Evolutionary conservation across 2,113 vertebrate species (phyloP).

Genomic region (Eptesicus fuscus): DNA sequence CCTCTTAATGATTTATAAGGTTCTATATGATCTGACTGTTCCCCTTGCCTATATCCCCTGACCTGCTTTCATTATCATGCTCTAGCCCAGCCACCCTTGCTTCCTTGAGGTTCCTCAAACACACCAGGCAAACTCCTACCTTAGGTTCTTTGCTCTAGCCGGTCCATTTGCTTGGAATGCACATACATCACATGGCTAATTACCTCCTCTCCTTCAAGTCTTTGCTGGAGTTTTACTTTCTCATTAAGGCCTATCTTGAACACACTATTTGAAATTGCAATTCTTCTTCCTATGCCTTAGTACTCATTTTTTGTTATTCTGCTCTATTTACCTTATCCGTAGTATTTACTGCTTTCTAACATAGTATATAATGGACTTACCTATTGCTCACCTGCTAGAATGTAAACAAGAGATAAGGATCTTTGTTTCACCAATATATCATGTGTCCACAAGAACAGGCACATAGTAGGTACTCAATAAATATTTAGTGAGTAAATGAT

Average conservation of each 20-base stretch:
- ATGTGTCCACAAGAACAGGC: background rate
- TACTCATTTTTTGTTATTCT: background rate
- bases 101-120: background rate
- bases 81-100: background rate
- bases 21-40: background rate
- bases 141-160: background rate
- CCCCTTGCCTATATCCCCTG: background rate
- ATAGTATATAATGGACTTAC: background rate
- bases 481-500: slow-evolving; percentile 2
- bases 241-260: background rate
- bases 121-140: background rate
- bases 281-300: background rate
- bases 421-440: slow-evolving; percentile 8
- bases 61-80: background rate
- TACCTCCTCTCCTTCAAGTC: background rate
- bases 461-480: background rate
- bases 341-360: slow-evolving; percentile 1
- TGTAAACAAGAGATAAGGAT: background rate
- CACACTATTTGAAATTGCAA: background rate
- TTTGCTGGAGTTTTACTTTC: background rate
- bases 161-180: background rate
- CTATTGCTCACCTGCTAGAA: background rate
- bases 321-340: background rate
- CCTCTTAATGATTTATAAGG: background rate
- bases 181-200: background rate